phyloP scores from a whole-genome alignment of 1,140 invertebrate species.

The Pseudomyrmex gracilis region DNA sequence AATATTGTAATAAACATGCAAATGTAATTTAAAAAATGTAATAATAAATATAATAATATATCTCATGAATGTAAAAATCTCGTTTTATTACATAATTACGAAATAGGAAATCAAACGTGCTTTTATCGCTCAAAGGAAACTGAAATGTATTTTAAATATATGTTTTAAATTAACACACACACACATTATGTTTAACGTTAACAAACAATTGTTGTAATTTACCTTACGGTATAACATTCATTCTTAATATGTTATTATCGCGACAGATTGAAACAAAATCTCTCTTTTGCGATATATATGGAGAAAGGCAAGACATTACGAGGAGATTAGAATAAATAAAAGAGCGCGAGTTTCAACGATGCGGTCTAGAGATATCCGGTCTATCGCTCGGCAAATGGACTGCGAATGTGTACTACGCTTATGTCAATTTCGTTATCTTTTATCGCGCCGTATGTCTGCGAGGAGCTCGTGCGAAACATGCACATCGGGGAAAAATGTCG shows the following conservation, averaged over 20 bases:
- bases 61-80: not conserved
- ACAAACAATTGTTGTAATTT: too few relatives aligned
- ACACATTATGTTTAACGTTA: too few relatives aligned
- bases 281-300: not conserved
- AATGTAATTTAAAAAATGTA: conserved; percentile 13
- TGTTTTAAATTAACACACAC: too few relatives aligned
- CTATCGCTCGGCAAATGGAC: conserved; percentile 46
- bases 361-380: conserved; percentile 14
- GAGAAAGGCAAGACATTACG: not conserved
- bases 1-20: conserved; percentile 30
- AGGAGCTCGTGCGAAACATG: conserved; percentile 9
- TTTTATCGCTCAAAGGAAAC: too few relatives aligned
- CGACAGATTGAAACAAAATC: conserved; percentile 11
- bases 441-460: conserved; percentile 13
- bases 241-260: not conserved
- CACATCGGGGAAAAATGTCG: conserved; percentile 18
- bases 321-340: conserved; percentile 8
- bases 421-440: conserved; percentile 66
- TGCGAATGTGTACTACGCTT: conserved; percentile 57
- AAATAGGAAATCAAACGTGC: not conserved
- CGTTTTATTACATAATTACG: not conserved
- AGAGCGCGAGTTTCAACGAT: conserved; percentile 6
- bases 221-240: too few relatives aligned
- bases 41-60: not conserved
- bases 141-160: too few relatives aligned